Evolutionary conservation across 2,797 vertebrate genomes (phyloP), one percentile per base, ranked within the genome.

Genomic region (Odontamblyopus lacepedii): DNA sequence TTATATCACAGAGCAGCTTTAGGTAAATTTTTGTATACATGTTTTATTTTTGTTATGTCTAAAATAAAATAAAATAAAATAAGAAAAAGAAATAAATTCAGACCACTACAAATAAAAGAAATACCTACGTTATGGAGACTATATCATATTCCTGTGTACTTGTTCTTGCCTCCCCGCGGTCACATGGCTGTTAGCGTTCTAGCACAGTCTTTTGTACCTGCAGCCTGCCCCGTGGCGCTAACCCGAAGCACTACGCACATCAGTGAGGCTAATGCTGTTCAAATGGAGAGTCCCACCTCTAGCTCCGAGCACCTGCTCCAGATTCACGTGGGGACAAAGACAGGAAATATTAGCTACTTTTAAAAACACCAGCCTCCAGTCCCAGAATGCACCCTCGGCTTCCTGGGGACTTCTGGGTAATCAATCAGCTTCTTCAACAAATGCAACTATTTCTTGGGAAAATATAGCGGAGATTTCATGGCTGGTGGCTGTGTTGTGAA

Each of bases 401-500:
- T 48, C 9, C 72, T 35, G 69, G 50, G 57, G 69, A 48, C 32
- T 51, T 76, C n/a, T 16, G 38, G 35, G 71, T 69, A 75, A 88
- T 86, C 84, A 73, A 75, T 89, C 79, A 79, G 4, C 56, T 15
- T 72, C 83, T 75, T 68, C 72, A 69, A 61, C 69, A 71, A 38
- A 66, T 56, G 38, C 63, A 59, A 72, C 48, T 32, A 30, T 74
- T 78, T 78, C 81, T 76, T 73, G 74, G 79, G 67, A 77, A 88
- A 89, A 83, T 68, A 75, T 67, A 44, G 66, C 72, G 32, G 65
- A 74, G 63, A 76, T 78, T 27, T 88, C 82, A 78, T 73, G 77
- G 73, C 74, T 50, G 79, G 85, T 86, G 74, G 76, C 76, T 72
- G 71, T 32, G 41, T 77, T 78, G 84, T 79, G 78, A 84, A 87